Evolutionary conservation across 1,140 invertebrate genomes (phyloP).

Genomic region (Bombus pyrosoma): DNA sequence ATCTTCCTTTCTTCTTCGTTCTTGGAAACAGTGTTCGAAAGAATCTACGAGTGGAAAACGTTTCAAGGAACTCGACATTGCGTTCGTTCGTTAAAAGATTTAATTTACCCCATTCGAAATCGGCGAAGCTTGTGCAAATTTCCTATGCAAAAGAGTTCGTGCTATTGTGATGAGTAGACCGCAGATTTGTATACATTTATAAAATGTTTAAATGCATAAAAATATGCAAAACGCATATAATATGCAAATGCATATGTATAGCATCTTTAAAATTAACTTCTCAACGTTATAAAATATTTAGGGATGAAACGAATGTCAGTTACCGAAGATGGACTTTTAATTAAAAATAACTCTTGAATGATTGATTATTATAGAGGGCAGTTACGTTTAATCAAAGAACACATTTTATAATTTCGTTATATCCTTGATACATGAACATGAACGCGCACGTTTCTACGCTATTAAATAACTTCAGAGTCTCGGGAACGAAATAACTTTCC

Average conservation of each 20-base stretch:
- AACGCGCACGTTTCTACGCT: background rate
- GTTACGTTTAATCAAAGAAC: background rate
- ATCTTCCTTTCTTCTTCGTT: background rate
- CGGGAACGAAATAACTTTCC: slow-evolving; percentile 66
- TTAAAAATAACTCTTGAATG: too few relatives aligned
- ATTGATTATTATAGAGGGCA: background rate
- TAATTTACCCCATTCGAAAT: background rate
- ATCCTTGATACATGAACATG: background rate
- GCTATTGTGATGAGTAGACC: background rate
- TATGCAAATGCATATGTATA: too few relatives aligned
- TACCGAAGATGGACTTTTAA: too few relatives aligned
- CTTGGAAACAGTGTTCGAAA: background rate
- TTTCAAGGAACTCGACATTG: background rate
- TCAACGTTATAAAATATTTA: too few relatives aligned
- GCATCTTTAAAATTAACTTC: too few relatives aligned
- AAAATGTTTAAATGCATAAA: too few relatives aligned
- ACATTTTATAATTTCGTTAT: background rate
- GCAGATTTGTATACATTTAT: too few relatives aligned
- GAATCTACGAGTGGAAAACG: background rate
- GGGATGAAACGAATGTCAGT: too few relatives aligned
- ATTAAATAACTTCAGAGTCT: background rate
- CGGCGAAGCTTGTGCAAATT: too few relatives aligned
- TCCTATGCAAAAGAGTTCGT: too few relatives aligned
- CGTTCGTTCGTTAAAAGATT: background rate
- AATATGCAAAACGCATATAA: too few relatives aligned